Percentiles rank a stretch among this genome's conserved stretches.
phyloP scores from a whole-genome alignment of 2,888 invertebrate genomes.

The Polymixis lichenea region DNA sequence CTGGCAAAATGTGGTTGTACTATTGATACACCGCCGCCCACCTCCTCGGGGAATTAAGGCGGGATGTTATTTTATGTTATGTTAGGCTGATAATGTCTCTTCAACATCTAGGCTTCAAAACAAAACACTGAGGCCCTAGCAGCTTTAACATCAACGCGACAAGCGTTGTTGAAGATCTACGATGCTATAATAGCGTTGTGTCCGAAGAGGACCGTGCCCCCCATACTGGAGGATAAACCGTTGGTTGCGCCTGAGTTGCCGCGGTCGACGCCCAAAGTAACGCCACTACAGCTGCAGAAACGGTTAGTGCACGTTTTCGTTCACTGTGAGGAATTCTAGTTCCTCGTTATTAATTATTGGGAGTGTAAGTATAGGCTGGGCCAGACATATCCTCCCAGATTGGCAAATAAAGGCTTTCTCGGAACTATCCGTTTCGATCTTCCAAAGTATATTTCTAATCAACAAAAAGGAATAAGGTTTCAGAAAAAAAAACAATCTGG shows the following conservation, averaged over 20 bases:
- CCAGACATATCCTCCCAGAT: not conserved
- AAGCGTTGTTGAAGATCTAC: slow-evolving; percentile 91
- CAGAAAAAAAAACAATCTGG: not conserved
- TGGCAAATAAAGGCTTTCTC: not conserved
- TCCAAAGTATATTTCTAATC: not conserved
- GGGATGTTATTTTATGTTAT: too few species aligned
- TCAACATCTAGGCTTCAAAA: slow-evolving; percentile 79
- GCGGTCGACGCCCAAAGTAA: slow-evolving; percentile 85
- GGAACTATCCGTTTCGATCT: not conserved
- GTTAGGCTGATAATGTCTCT: not conserved
- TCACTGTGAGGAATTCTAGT: not conserved
- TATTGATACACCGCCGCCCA: too few species aligned
- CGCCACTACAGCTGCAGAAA: slow-evolving; percentile 86
- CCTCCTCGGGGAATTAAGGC: too few species aligned
- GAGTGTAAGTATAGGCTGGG: too few species aligned
- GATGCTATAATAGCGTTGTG: slow-evolving; percentile 91
- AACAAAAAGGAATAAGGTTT: not conserved
- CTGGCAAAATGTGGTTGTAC: too few species aligned
- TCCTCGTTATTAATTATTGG: not conserved
- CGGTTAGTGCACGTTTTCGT: slow-evolving; percentile 76
- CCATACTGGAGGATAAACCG: slow-evolving; percentile 88
- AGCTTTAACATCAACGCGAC: slow-evolving; percentile 91
- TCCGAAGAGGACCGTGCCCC: slow-evolving; percentile 91
- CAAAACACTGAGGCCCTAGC: slow-evolving; percentile 92
- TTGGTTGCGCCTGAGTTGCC: slow-evolving; percentile 79